phyloP scores from a whole-genome alignment of 2,888 invertebrate species.

The Chaetogeoica ovagalla region DNA sequence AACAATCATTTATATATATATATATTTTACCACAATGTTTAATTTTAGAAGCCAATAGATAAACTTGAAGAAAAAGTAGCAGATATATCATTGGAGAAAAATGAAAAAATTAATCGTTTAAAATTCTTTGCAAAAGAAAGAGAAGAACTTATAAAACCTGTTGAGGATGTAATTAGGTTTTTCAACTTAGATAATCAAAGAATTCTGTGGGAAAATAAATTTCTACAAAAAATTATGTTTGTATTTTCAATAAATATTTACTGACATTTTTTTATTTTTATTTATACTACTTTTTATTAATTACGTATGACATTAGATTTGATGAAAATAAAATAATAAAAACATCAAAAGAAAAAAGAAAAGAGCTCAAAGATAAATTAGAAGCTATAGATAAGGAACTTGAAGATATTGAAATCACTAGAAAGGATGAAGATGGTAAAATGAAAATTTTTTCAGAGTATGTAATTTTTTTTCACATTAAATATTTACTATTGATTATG shows the following conservation, averaged over 20 bases:
- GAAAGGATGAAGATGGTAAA: slow-evolving; percentile 65
- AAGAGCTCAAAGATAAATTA: background rate
- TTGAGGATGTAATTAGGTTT: slow-evolving; percentile 76
- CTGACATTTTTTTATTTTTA: background rate
- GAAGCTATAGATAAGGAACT: slow-evolving; percentile 4
- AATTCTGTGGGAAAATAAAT: slow-evolving; percentile 57
- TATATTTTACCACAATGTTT: background rate
- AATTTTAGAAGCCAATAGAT: slow-evolving; percentile 72
- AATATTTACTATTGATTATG: too few species aligned
- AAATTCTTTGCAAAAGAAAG: slow-evolving; percentile 81
- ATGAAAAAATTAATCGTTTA: slow-evolving; percentile 82
- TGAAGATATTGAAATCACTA: slow-evolving; percentile 55
- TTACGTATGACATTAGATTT: slow-evolving; percentile 13
- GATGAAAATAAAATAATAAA: background rate
- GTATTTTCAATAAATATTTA: slow-evolving; percentile 56
- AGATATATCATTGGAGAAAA: slow-evolving; percentile 70
- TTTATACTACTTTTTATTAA: background rate
- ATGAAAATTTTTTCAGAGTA: slow-evolving; percentile 61
- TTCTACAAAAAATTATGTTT: slow-evolving; percentile 69
- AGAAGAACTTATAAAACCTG: slow-evolving; percentile 75
- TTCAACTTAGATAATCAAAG: slow-evolving; percentile 73
- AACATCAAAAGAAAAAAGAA: background rate
- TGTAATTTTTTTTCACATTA: background rate
- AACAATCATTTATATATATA: too few species aligned
- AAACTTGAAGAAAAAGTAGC: slow-evolving; percentile 75